Base-by-base conservation (phyloP, 2,888 invertebrate species). In the Apodemia hepburni region DNA sequence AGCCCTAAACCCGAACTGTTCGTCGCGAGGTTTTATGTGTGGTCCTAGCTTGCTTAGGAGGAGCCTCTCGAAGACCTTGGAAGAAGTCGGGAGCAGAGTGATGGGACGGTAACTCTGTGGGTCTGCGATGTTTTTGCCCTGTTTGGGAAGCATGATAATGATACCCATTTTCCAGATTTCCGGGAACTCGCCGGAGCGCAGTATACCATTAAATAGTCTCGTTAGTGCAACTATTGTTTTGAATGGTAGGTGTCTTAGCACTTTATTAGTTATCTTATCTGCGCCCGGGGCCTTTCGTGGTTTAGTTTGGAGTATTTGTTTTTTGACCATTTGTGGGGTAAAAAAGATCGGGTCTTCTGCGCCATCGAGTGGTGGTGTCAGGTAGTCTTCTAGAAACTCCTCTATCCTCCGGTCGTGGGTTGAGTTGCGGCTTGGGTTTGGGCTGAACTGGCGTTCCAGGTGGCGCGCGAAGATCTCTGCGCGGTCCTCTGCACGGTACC, bases 131-230 rank as follows among this genome's bases (percentile, higher is more conserved):
- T 71, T 62, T 38, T 69, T 70, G 15, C 71, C 71, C 17, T 68
- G 68, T 35, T 72, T 72, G 0, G 68, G 70, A 1, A 70, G 49
- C 64, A 66, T 63, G 70, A 64, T 71, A 70, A 5, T 69, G 69
- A 8, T 66, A 63, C 27, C 27, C 4, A 27, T 27, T 4, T 27
- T 27, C 27, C 27, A 27, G 27, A 27, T 4, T 27, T 27, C 4
- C 4, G 27, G 27, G 27, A 27, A 27, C 27, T 27, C 27, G 4
- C 27, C 27, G 27, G 27, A 27, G n/a, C 71, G 63, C 33, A 73
- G 33, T 8, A 68, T 66, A 12, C 68, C 68, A 54, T 69, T 72
- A 60, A 61, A 71, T 0, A 72, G 61, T 0, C 66, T 54, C 5
- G 70, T 62, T 1, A 69, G 1, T 6, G 66, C 62, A 1, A 62